Conservation (phyloP, 2,797 vertebrate genomes). For the Enteromius viviparus region DNA sequence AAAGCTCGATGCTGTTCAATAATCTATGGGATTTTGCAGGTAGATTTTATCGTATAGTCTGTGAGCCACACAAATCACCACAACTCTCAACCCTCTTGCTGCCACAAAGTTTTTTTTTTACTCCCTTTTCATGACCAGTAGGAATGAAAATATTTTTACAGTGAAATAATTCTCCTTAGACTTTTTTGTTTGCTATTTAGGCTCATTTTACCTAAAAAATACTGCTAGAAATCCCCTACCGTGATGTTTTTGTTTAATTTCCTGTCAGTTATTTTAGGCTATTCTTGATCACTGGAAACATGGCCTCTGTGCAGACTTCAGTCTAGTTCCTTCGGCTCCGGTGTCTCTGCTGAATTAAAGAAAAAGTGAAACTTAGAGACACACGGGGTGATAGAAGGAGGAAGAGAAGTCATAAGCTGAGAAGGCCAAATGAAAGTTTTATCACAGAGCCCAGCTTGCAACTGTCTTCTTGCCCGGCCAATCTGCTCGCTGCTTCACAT, state of each 20-base stretch:
- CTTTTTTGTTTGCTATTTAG: conserved; percentile 20
- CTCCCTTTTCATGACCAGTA: conserved; percentile 42
- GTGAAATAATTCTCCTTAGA: conserved; percentile 44
- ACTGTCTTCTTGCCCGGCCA: conserved; percentile 32
- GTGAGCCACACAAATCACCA: conserved; percentile 62
- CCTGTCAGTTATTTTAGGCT: conserved; percentile 51
- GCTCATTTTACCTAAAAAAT: conserved; percentile 37
- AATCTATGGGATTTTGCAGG: conserved; percentile 69
- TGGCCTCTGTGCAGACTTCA: background rate
- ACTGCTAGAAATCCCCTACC: conserved; percentile 14
- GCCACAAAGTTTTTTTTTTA: conserved; percentile 11
- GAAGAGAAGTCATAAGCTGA: conserved; percentile 20
- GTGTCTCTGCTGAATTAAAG: conserved; percentile 13
- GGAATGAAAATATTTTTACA: conserved; percentile 52
- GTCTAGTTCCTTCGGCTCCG: background rate
- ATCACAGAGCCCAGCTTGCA: conserved; percentile 31
- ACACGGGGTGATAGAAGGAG: background rate
- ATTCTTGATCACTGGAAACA: conserved; percentile 51
- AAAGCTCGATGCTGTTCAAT: conserved; percentile 60
- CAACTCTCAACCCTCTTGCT: conserved; percentile 35
- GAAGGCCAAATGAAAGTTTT: conserved; percentile 36
- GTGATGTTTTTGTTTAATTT: conserved; percentile 58
- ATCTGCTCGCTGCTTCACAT: conserved; percentile 21
- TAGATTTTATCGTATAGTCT: conserved; percentile 62
- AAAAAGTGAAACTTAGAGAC: background rate